Conservation (phyloP, 2,113 vertebrate species). For the Sprattus sprattus region DNA sequence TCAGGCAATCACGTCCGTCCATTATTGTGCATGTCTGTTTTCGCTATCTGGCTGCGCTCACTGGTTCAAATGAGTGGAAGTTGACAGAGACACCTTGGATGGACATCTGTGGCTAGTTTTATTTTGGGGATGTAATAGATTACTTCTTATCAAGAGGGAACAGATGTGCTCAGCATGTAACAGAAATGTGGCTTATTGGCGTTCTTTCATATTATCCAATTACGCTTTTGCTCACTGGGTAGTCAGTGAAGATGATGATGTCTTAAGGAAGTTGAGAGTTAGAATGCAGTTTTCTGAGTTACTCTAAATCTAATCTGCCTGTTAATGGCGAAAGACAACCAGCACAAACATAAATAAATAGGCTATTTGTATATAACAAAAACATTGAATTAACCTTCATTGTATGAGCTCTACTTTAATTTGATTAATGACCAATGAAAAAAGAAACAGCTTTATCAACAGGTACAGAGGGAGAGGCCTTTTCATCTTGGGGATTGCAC, state of each 20-base stretch:
- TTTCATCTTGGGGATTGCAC: constrained; percentile 16
- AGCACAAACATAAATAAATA: not conserved
- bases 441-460: constrained; percentile 4
- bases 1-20: not conserved
- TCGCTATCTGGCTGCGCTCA: not conserved
- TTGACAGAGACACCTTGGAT: constrained; percentile 10
- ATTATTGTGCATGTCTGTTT: not conserved
- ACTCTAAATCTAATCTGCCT: not conserved
- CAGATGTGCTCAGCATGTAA: not conserved
- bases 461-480: not conserved
- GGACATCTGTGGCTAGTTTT: not conserved
- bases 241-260: not conserved
- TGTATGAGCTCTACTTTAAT: not conserved
- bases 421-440: not conserved
- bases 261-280: not conserved
- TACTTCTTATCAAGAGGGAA: not conserved
- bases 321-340: not conserved
- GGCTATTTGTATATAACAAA: not conserved
- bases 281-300: not conserved
- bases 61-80: not conserved
- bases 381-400: not conserved
- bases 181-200: not conserved
- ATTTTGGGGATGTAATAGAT: not conserved
- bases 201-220: constrained; percentile 14
- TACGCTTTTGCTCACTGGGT: not conserved